Percentiles rank a stretch among this genome's conserved stretches.
Evolutionary conservation across 2,797 vertebrate genomes (phyloP).

Genomic region (Syndactyla subalaris): DNA sequence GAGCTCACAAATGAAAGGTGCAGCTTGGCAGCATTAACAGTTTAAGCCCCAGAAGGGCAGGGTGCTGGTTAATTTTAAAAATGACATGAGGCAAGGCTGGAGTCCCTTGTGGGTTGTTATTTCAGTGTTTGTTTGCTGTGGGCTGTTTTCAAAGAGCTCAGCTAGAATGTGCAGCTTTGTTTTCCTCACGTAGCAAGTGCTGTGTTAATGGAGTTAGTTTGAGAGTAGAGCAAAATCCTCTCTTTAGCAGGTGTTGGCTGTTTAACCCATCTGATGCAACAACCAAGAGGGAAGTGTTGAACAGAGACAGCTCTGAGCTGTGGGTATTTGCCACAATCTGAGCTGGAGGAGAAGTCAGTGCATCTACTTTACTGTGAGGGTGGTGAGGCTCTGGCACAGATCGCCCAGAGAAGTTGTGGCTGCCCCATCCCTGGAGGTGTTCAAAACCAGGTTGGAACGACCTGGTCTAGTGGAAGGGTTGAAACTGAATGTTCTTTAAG

Average conservation of each 20-base stretch:
- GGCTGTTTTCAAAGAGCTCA: constrained; percentile 2
- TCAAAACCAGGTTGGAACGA: neutral
- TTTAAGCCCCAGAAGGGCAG: constrained; percentile 6
- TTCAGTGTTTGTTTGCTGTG: constrained; percentile 46
- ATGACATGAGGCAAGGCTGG: neutral
- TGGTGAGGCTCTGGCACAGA: neutral
- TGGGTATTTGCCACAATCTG: fast-evolving
- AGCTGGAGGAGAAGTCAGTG: neutral
- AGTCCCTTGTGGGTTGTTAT: constrained; percentile 48
- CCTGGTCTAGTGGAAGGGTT: neutral
- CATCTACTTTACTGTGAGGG: neutral
- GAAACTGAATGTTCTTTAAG: neutral
- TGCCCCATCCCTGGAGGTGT: neutral
- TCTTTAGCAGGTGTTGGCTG: neutral
- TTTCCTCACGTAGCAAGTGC: neutral
- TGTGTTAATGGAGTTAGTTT: neutral
- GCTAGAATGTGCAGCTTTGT: neutral
- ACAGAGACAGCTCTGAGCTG: neutral
- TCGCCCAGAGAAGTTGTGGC: neutral
- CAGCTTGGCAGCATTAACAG: neutral
- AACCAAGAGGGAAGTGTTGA: neutral
- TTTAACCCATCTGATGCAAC: fast-evolving
- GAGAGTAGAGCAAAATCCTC: neutral
- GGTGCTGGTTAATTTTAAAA: constrained; percentile 29
- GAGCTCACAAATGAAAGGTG: neutral